Base-by-base conservation (phyloP, 2,797 vertebrate species). In the Betta splendens region DNA sequence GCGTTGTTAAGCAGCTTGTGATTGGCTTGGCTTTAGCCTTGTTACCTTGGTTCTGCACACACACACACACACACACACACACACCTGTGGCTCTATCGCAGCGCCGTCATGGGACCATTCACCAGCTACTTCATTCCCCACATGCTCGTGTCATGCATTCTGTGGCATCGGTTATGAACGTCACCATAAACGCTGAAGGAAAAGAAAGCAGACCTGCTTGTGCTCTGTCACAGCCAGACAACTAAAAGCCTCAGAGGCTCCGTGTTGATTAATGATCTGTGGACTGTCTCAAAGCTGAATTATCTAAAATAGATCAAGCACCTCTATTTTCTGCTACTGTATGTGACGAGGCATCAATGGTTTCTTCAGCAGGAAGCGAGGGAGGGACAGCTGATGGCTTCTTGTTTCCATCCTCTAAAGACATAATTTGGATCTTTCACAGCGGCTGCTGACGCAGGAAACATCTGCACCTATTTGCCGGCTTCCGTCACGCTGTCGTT, bases 401-500 rank as follows among this genome's bases (percentile, higher is more conserved):
- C 62, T 62, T 59, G 57, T 84, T 77, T 83, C 81, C 53, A 40
- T 75, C 64, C 49, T 70, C 54, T 42, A 57, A 64, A 67, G 60
- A 26, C 80, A 63, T 73, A 79, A 58, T 77, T 64, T 51, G 66
- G 54, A 31, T 71, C 60, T 51, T 71, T 40, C 36, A 48, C 82
- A 74, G 71, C 68, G 31, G 46, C 42, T 44, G 23, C 25, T 43
- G 54, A 55, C 35, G 40, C 22, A 49, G 58, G 37, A 80, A 85
- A 81, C 85, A 88, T 89, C 86, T 90, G 85, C 78, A 68, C 74
- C 73, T 77, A 65, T 80, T 73, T 43, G 38, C 51, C 69, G 22
- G 61, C 59, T 73, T 70, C 72, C 63, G 10, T 29, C 29, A 11
- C 60, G 21, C 49, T 42, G 69, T 55, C 55, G 69, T 46, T 76